Evolutionary conservation across 2,797 vertebrate genomes (phyloP), one percentile per base, ranked within the genome.

Genomic region (Chaunax sp.): DNA sequence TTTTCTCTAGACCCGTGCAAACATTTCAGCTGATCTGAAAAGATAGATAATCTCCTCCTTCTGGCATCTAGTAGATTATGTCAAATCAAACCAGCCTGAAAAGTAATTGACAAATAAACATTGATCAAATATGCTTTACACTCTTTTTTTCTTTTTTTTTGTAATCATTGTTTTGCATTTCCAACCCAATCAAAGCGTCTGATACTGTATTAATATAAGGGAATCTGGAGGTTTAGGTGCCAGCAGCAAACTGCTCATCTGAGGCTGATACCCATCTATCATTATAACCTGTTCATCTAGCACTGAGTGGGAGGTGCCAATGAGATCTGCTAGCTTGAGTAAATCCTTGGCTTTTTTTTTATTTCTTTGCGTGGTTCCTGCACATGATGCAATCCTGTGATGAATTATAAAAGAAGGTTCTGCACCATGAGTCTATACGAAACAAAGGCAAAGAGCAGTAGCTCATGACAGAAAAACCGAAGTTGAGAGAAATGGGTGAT

Each of bases 221-320:
- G 40, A 49, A 45, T 53, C 40, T 45, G 64, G n/a, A 20, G 53
- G 44, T 49, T 53, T 67, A 12, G 59, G 55, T 72, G 61, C 44
- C 30, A 33, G 52, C 72, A 44, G 44, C 20, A 40, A 51, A 64
- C 41, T 65, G 69, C 57, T 82, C 66, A 70, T 81, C 47, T 41
- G n/a, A 64, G 33, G n/a, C 64, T 60, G 62, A 69, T 4, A 66
- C 22, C 33, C 2, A 6, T 69, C 58, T 66, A 10, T 67, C 50
- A 77, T 67, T 53, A 72, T 52, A 76, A 83, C 85, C 79, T 73
- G 69, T 79, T 90, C 56, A 38, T 77, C 75, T 60, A 79, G 43
- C 79, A 58, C 50, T 25, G 53, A 83, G 80, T 80, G 56, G 80
- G 69, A 69, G 80, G 66, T 5, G 72, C 47, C 74, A 59, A 66